These are phyloP conservation scores for Orbicella faveolata DNA, from an alignment of 64 coral and sea anemone species.

Conservation along the genomic window DNA sequence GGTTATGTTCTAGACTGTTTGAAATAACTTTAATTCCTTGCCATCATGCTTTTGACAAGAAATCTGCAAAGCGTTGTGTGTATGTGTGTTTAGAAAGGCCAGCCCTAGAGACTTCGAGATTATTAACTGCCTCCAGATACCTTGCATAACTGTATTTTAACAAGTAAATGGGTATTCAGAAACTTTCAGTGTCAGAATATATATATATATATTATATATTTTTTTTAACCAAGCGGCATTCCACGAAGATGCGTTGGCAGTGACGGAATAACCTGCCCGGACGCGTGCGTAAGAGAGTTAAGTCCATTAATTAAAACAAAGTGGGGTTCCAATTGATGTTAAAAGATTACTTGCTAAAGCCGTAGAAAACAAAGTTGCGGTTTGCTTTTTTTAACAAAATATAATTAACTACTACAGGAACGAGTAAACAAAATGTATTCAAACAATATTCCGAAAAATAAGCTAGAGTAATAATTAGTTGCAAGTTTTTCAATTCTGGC, in stretches of 20 bases:
- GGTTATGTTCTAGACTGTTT: conserved; percentile 1
- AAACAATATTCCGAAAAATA: background rate
- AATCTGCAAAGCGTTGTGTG: background rate
- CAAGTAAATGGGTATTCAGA: too few species aligned
- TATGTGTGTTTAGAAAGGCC: background rate
- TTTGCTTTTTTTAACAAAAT: background rate
- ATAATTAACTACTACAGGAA: background rate
- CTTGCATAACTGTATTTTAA: too few species aligned
- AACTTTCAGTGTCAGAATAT: background rate
- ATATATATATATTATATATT: background rate
- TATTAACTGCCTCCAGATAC: too few species aligned
- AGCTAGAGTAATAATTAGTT: too few species aligned
- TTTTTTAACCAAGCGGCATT: background rate
- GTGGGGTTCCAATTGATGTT: background rate
- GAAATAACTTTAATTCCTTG: conserved; percentile 6
- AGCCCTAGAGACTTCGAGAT: too few species aligned
- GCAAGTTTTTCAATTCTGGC: too few species aligned
- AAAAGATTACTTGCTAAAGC: background rate
- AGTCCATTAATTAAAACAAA: background rate
- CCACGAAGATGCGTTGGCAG: background rate
- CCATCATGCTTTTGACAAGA: background rate
- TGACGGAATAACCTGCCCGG: background rate
- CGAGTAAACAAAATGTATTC: background rate
- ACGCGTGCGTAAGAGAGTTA: background rate
- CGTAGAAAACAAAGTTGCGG: background rate